Percentiles rank a stretch among this genome's conserved stretches.
These are phyloP conservation scores for Tromatobia lineatoria DNA, from an alignment of 2,888 invertebrate species.

Conservation along the genomic window DNA sequence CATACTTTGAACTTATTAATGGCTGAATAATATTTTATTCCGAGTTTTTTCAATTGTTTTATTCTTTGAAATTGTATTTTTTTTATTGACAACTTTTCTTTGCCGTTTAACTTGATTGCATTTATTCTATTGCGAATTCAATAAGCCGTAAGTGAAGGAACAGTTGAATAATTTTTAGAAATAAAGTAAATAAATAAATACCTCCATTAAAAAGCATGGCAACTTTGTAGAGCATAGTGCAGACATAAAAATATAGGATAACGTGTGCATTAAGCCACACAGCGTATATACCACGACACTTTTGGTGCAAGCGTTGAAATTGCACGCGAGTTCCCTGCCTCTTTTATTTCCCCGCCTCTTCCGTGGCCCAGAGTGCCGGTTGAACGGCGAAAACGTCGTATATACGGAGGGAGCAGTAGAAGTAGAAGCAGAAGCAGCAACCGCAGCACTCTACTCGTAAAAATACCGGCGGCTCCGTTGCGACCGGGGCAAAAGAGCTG, in stretches of 20 bases:
- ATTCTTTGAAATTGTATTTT: too few relatives aligned
- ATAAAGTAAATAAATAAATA: neutral
- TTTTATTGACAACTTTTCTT: too few relatives aligned
- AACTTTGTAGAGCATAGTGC: neutral
- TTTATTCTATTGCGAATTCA: too few relatives aligned
- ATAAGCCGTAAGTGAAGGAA: too few relatives aligned
- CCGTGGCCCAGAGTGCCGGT: constrained; percentile 29
- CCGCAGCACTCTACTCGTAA: constrained; percentile 67
- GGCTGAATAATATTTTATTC: too few relatives aligned
- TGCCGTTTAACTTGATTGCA: too few relatives aligned
- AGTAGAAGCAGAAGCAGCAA: constrained; percentile 35
- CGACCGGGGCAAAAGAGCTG: constrained; percentile 53
- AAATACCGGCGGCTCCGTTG: constrained; percentile 65
- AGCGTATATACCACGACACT: constrained; percentile 34
- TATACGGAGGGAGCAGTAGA: constrained; percentile 1
- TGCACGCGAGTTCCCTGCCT: constrained; percentile 43
- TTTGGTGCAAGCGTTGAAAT: constrained; percentile 58
- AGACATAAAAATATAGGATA: constrained; percentile 16
- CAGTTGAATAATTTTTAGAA: neutral
- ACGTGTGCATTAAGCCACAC: constrained; percentile 9
- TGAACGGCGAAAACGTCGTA: constrained; percentile 46
- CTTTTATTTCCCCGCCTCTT: constrained; percentile 25
- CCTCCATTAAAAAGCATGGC: neutral
- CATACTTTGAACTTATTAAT: too few relatives aligned
- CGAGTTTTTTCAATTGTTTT: too few relatives aligned